These are phyloP conservation scores for Achlya flavicornis DNA, from an alignment of 2,888 invertebrate species.

Conservation along the genomic window DNA sequence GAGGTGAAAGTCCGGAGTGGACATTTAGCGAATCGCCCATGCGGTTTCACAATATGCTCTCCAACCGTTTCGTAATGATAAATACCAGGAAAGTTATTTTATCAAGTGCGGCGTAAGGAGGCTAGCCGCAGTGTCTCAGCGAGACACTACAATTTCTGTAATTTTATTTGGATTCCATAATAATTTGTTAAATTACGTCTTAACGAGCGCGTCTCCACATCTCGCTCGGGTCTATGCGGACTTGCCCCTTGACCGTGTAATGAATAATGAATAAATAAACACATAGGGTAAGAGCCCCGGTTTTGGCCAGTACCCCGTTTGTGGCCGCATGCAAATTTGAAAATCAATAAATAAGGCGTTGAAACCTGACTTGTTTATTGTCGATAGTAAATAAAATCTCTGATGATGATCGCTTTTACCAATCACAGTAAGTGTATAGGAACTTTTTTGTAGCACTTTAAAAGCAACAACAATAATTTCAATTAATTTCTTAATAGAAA, in stretches of 20 bases:
- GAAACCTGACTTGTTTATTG: too few relatives aligned
- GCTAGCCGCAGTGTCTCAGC: slow-evolving; percentile 24
- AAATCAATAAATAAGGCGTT: too few relatives aligned
- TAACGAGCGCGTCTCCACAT: not conserved
- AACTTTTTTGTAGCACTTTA: too few relatives aligned
- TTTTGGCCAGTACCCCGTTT: too few relatives aligned
- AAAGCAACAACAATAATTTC: too few relatives aligned
- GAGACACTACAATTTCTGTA: slow-evolving; percentile 23
- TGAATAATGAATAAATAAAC: slow-evolving; percentile 24
- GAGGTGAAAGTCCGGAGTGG: slow-evolving; percentile 48
- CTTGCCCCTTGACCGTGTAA: slow-evolving; percentile 56
- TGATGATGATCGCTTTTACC: too few relatives aligned
- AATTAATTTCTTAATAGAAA: too few relatives aligned
- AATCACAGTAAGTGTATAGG: too few relatives aligned
- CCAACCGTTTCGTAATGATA: slow-evolving; percentile 50
- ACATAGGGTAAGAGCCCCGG: too few relatives aligned
- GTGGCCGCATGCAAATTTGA: too few relatives aligned
- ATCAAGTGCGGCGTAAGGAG: slow-evolving; percentile 46
- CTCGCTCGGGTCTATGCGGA: not conserved
- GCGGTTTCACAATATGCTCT: slow-evolving; percentile 51
- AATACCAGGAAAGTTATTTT: slow-evolving; percentile 55
- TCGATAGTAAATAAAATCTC: too few relatives aligned
- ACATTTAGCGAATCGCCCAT: slow-evolving; percentile 45
- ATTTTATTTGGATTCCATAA: slow-evolving; percentile 6
- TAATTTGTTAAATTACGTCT: not conserved